Conservation (phyloP, 2,888 invertebrate species). For the Lapara coniferarum region DNA sequence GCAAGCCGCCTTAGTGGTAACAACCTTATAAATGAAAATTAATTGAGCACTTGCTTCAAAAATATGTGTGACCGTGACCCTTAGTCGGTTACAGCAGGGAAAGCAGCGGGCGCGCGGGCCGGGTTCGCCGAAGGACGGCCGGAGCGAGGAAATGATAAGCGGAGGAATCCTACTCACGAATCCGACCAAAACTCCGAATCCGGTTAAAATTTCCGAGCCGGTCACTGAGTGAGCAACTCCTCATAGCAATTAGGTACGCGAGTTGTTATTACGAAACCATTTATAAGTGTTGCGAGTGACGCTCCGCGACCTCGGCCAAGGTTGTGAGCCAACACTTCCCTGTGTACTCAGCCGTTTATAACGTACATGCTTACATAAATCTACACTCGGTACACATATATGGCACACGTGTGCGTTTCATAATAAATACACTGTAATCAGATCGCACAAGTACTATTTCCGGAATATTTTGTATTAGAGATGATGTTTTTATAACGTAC, state of each 20-base stretch:
- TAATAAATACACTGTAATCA: conserved; percentile 45
- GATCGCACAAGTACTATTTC: conserved; percentile 43
- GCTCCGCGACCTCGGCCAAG: conserved; percentile 78
- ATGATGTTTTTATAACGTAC: conserved; percentile 11
- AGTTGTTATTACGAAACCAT: conserved; percentile 72
- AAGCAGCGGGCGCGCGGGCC: conserved; percentile 50
- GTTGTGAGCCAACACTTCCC: conserved; percentile 77
- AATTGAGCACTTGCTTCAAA: conserved; percentile 59
- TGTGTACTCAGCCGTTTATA: conserved; percentile 74
- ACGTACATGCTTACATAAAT: conserved; percentile 57
- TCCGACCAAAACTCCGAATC: conserved; percentile 37
- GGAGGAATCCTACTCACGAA: conserved; percentile 36
- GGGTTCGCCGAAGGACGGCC: conserved; percentile 56
- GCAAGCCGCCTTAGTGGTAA: conserved; percentile 29
- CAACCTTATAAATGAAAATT: conserved; percentile 46
- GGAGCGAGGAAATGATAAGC: conserved; percentile 35
- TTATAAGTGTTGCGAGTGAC: conserved; percentile 76
- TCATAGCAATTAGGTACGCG: conserved; percentile 49
- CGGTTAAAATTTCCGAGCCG: conserved; percentile 45
- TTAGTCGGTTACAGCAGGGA: conserved; percentile 66
- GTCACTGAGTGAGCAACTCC: conserved; percentile 42
- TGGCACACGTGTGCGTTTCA: conserved; percentile 29
- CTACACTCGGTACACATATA: conserved; percentile 43
- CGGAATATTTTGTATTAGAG: conserved; percentile 41
- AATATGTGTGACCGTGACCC: conserved; percentile 77